A percentile compares a stretch with the other conserved stretches of the same genome.
These are phyloP conservation scores for Zoanthus solanderi DNA, from an alignment of 92 coral and sea anemone species.

Conservation along the genomic window DNA sequence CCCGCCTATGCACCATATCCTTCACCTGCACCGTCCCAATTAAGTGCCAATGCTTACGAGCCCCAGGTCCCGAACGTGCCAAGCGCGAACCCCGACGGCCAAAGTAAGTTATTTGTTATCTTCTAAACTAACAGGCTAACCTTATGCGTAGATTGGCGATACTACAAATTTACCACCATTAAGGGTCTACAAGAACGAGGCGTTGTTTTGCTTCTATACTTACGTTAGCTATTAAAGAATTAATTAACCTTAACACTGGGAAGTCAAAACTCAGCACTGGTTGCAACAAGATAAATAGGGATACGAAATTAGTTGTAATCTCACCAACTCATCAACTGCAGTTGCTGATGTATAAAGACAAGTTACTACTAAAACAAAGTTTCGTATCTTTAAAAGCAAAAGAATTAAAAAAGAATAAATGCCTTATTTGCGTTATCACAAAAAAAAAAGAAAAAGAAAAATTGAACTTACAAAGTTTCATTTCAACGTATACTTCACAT, in stretches of 20 bases:
- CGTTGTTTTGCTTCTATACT: neutral
- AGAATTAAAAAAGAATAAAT: neutral
- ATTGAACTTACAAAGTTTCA: neutral
- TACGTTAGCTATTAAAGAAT: neutral
- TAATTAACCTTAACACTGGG: too few relatives aligned
- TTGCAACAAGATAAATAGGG: too few relatives aligned
- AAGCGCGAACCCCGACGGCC: slow-evolving; percentile 32
- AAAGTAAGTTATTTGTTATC: slow-evolving; percentile 21
- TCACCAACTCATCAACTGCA: too few relatives aligned
- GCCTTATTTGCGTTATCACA: neutral
- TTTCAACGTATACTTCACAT: neutral
- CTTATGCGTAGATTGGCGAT: neutral
- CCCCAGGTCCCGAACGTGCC: slow-evolving; percentile 5
- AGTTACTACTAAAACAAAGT: too few relatives aligned
- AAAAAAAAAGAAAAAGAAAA: too few relatives aligned
- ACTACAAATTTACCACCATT: neutral
- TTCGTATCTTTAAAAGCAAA: too few relatives aligned
- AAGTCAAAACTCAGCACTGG: too few relatives aligned
- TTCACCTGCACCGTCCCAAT: slow-evolving; percentile 62
- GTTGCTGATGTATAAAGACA: too few relatives aligned
- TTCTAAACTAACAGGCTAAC: neutral
- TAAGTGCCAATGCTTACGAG: slow-evolving; percentile 35
- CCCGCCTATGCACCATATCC: slow-evolving; percentile 72
- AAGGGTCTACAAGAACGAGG: neutral
- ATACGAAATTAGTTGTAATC: too few relatives aligned